A percentile compares a stretch with the other conserved stretches of the same genome.
Conservation (phyloP, 2,888 invertebrate species). For the Unio pictorum region DNA sequence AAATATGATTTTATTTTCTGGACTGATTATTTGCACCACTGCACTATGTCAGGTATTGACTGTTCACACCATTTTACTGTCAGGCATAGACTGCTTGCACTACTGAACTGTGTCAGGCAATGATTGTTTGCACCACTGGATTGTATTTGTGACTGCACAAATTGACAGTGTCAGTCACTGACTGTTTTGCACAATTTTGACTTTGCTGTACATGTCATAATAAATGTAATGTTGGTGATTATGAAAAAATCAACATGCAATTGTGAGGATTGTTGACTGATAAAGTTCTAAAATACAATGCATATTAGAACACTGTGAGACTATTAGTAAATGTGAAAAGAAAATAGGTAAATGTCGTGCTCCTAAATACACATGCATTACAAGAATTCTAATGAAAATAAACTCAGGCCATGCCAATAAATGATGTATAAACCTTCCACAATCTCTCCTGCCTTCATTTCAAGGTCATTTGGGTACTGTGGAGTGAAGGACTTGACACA, state of each 20-base stretch:
- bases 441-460: constrained; percentile 89
- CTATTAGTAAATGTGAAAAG: too few species aligned
- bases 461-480: constrained; percentile 82
- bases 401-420: background rate
- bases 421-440: constrained; percentile 81
- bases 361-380: background rate
- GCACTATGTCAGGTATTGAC: too few species aligned
- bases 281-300: too few species aligned
- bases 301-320: too few species aligned
- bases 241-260: background rate
- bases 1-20: too few species aligned
- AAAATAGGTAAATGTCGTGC: background rate
- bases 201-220: background rate
- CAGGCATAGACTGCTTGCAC: background rate
- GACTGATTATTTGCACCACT: too few species aligned
- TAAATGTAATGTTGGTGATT: background rate
- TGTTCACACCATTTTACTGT: too few species aligned
- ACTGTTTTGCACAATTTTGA: background rate
- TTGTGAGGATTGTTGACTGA: background rate
- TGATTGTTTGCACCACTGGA: too few species aligned
- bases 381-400: background rate
- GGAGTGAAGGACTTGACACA: constrained; percentile 72
- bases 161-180: too few species aligned
- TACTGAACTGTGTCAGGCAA: too few species aligned
- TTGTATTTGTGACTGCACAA: too few species aligned